Conservation (phyloP, 2,888 invertebrate species). For the Xylocampa areola region DNA sequence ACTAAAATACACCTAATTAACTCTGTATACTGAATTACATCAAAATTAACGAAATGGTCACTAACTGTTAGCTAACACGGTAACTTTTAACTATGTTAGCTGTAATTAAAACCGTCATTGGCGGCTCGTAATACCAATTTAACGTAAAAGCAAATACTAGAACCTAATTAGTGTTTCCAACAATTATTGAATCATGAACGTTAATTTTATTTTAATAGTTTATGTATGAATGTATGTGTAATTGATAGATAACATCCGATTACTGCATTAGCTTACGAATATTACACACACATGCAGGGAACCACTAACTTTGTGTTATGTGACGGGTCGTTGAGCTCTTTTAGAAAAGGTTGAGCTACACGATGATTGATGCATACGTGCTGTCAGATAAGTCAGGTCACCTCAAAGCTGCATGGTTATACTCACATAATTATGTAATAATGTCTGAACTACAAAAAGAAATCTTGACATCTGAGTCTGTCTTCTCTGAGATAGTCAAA, state of each 20-base stretch:
- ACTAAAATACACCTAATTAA: constrained; percentile 16
- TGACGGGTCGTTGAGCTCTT: no score
- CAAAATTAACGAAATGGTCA: constrained; percentile 30
- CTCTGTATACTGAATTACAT: constrained; percentile 29
- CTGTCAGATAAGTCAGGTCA: no score
- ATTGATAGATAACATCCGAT: constrained; percentile 27
- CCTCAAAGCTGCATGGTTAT: no score
- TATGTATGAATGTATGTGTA: constrained; percentile 10
- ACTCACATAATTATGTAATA: no score
- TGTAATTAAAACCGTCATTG: constrained; percentile 38
- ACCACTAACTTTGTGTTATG: no score
- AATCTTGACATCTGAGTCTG: no score
- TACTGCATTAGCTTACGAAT: constrained; percentile 13
- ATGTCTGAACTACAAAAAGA: no score
- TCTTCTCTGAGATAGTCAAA: no score
- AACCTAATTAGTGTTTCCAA: constrained; percentile 47
- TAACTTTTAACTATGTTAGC: constrained; percentile 2
- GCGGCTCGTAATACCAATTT: constrained; percentile 18
- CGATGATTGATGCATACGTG: no score
- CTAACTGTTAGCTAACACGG: constrained; percentile 2
- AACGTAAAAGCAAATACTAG: constrained; percentile 36
- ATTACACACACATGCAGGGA: not conserved
- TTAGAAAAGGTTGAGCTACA: no score
- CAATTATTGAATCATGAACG: constrained; percentile 38
- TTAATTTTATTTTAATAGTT: constrained; percentile 31